A percentile compares a stretch with the other conserved stretches of the same genome.
Evolutionary conservation across 1,140 invertebrate genomes (phyloP).

Genomic region (Diachasmimorpha longicaudata): DNA sequence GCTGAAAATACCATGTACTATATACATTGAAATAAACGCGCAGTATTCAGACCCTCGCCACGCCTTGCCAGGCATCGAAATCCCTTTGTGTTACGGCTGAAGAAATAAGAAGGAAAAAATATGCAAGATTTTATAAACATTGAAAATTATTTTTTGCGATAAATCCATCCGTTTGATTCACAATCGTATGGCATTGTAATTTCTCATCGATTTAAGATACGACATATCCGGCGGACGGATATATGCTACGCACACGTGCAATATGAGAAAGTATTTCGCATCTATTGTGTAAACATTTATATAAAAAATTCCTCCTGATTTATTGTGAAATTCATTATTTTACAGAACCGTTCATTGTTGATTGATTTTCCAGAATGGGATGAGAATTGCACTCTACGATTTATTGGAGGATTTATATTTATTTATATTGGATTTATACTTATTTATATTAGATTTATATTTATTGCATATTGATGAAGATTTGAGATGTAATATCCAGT

Average conservation of each 20-base stretch:
- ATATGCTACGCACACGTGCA: neutral
- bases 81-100: conserved; percentile 22
- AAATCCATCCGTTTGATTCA: neutral
- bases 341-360: neutral
- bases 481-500: too few relatives aligned
- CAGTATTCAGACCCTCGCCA: conserved; percentile 18
- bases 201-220: neutral
- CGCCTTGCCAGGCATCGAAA: conserved; percentile 32
- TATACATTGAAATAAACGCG: neutral
- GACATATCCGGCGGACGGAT: conserved; percentile 13
- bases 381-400: neutral
- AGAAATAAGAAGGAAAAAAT: neutral
- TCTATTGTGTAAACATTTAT: neutral
- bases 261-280: neutral
- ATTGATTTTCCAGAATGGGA: too few relatives aligned
- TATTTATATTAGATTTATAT: too few relatives aligned
- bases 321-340: neutral
- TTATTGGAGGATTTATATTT: too few relatives aligned
- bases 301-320: neutral
- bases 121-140: neutral
- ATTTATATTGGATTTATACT: too few relatives aligned
- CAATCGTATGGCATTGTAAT: neutral
- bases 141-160: neutral
- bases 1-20: neutral
- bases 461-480: too few relatives aligned